Evolutionary conservation across 2,888 invertebrate species (phyloP).

Genomic region (Colletes collaris): DNA sequence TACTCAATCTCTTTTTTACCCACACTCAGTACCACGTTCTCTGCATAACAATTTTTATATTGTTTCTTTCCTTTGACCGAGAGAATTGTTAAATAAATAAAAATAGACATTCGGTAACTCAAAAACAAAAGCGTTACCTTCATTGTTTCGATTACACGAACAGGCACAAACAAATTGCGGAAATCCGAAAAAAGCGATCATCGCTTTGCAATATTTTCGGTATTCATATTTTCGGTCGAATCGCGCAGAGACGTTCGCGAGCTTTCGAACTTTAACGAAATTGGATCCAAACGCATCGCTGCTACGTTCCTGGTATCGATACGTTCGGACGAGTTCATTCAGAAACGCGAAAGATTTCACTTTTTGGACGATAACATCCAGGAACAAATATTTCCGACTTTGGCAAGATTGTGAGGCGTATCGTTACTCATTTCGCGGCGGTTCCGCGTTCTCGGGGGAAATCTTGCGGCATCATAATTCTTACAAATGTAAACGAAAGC

Average conservation of each 20-base stretch:
- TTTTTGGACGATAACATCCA: conserved; percentile 21
- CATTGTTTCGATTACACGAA: neutral
- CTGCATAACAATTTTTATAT: no score
- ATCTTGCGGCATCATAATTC: conserved; percentile 51
- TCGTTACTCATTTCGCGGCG: conserved; percentile 45
- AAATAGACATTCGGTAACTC: no score
- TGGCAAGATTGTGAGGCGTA: conserved; percentile 8
- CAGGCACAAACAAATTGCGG: conserved; percentile 22
- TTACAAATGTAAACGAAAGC: conserved; percentile 37
- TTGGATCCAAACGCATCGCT: conserved; percentile 26
- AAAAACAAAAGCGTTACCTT: neutral
- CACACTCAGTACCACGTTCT: no score
- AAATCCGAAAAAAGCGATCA: conserved; percentile 16
- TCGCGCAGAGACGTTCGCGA: conserved; percentile 8
- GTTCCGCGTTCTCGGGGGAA: conserved; percentile 30
- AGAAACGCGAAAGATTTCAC: conserved; percentile 4
- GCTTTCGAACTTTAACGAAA: conserved; percentile 38
- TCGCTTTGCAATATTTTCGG: conserved; percentile 27
- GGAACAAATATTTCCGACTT: conserved; percentile 46
- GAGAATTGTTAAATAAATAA: no score
- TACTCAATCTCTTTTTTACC: no score
- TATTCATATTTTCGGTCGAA: neutral
- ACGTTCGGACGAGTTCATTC: conserved; percentile 25
- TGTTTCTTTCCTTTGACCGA: no score
- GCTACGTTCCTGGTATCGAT: conserved; percentile 18